Base-by-base conservation (phyloP, 2,888 invertebrate species). In the Uloborus plumipes region DNA sequence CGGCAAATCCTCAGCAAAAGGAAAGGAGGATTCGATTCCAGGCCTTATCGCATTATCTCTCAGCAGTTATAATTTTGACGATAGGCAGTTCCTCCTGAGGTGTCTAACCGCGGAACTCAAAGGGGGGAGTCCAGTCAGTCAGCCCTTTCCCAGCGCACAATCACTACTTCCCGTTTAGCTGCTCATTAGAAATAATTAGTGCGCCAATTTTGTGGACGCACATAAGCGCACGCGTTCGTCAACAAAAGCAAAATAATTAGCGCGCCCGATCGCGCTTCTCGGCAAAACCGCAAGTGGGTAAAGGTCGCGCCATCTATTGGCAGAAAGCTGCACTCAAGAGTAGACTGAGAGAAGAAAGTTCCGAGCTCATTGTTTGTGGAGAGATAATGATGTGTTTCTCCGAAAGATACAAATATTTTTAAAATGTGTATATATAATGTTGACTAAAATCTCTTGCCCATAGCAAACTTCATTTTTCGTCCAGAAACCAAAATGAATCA, bases 121-220 rank as follows among this genome's bases (percentile, higher is more conserved):
- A 39, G 62, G 47, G 47, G 53, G 47, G 59, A 62, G 39, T 51
- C 14, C 66, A 76, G 76, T 76, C 81, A 82, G 75, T 82, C 76
- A 75, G 76, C 81, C 71, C 71, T 70, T 64, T 20, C 62, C 53
- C 59, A 73, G 51, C 39, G 62, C 76, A 71, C 75, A 82, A 82
- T 82, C 81, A 76, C 65, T 53, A 71, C 61, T 82, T 82, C 81
- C 81, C 71, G 71, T 82, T 39, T 75, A 64, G 70, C 22, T 65
- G 81, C 81, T 76, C 81, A 82, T 82, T 75, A 82, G 81, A 82
- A 82, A 76, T 82, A 82, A 82, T 82, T 82, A 82, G 81, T 66
- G 71, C 61, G 76, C 81, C 75, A 76, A 82, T 82, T 82, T 39
- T 71, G 71, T 26, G 71, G 58, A 47, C 22, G 65, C 39, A 39